These are phyloP conservation scores for Tachuris rubrigastra DNA, from an alignment of 2,113 vertebrate species.

Conservation along the genomic window DNA sequence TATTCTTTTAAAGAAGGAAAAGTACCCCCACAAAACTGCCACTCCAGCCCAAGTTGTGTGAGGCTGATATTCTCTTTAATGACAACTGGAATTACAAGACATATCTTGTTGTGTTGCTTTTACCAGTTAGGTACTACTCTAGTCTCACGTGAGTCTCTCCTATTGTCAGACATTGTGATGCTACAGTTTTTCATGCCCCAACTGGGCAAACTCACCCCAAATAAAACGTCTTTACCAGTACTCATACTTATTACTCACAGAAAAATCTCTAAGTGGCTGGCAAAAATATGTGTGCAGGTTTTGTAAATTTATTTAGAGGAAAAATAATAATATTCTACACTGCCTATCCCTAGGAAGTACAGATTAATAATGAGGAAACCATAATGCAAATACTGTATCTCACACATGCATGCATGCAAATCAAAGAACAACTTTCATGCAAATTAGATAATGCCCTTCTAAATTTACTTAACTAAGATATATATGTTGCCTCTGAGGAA, in stretches of 20 bases:
- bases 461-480: background rate
- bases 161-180: background rate
- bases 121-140: background rate
- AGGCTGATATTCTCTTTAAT: background rate
- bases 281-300: background rate
- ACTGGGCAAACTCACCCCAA: background rate
- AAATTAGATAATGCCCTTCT: conserved; percentile 6
- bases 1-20: background rate
- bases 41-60: background rate
- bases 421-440: conserved; percentile 27
- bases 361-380: conserved; percentile 1
- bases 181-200: background rate
- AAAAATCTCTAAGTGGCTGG: background rate
- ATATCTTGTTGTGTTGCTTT: background rate
- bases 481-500: background rate
- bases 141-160: background rate
- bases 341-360: background rate
- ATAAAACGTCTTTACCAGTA: background rate
- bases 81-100: background rate
- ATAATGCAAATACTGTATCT: conserved; percentile 35
- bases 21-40: background rate
- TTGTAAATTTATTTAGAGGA: background rate
- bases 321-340: background rate
- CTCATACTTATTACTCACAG: background rate
- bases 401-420: conserved; percentile 23